Conservation (phyloP, 23 tunicate genomes). For the Halocynthia roretzi region DNA sequence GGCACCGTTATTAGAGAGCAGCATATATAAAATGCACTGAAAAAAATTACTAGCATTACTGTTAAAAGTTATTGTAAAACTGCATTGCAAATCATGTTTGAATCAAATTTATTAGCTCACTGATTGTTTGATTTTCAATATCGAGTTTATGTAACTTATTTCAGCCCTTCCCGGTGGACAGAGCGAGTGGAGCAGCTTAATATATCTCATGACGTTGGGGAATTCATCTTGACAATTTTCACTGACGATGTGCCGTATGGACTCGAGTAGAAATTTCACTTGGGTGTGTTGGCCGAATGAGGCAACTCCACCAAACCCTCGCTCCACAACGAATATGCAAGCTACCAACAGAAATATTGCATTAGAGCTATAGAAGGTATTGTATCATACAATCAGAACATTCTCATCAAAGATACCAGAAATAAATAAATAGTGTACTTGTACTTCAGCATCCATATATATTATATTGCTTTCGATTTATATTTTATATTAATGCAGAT, state of each 20-base stretch:
- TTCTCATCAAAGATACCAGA: too few species aligned
- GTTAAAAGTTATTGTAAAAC: conserved; percentile 18
- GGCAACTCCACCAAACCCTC: conserved; percentile 15
- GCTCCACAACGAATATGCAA: conserved; percentile 11
- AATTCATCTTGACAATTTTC: conserved; percentile 25
- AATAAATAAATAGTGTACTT: too few species aligned
- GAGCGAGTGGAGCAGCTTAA: conserved; percentile 7
- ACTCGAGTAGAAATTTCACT: conserved; percentile 18
- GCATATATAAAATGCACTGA: conserved; percentile 8
- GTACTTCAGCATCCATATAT: too few species aligned
- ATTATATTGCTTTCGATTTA: too few species aligned
- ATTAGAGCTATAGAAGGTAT: too few species aligned
- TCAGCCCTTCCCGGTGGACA: not conserved
- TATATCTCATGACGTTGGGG: conserved; percentile 4
- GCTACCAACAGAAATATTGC: not conserved
- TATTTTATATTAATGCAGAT: too few species aligned
- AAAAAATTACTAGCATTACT: not conserved
- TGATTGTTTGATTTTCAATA: conserved; percentile 14
- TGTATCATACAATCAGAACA: too few species aligned
- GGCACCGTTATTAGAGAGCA: conserved; percentile 9
- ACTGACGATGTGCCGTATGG: conserved; percentile 9
- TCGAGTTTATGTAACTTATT: not conserved
- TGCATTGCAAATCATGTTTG: conserved; percentile 1
- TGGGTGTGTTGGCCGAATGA: conserved; percentile 18
- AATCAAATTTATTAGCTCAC: not conserved